These are phyloP conservation scores for Petroica traversi DNA, from an alignment of 2,113 vertebrate genomes.

Conservation along the genomic window DNA sequence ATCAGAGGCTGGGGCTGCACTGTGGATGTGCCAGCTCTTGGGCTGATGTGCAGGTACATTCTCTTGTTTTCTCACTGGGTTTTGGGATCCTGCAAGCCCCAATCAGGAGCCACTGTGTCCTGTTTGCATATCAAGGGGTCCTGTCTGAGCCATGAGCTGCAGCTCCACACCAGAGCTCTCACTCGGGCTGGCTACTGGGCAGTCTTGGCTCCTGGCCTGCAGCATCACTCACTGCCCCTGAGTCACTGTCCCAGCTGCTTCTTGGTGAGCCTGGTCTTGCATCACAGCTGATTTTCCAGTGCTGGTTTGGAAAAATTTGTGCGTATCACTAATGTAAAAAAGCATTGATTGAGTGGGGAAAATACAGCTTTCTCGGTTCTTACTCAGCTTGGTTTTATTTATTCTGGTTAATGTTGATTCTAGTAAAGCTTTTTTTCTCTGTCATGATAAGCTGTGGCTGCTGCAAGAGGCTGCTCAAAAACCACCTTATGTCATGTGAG, in stretches of 20 bases:
- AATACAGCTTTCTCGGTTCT: accelerated
- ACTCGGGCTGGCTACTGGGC: not conserved
- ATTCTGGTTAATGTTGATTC: not conserved
- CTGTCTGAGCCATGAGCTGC: accelerated
- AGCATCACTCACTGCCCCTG: accelerated
- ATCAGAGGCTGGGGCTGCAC: accelerated
- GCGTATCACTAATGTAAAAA: not conserved
- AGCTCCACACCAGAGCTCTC: accelerated
- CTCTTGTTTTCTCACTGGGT: accelerated
- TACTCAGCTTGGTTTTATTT: not conserved
- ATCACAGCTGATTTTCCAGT: accelerated
- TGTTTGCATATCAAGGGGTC: accelerated
- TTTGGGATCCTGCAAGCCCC: not conserved
- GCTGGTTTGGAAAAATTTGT: not conserved
- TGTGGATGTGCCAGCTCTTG: accelerated
- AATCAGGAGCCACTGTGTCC: not conserved
- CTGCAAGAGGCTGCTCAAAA: not conserved
- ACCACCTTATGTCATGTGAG: accelerated
- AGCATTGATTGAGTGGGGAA: not conserved
- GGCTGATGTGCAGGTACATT: accelerated
- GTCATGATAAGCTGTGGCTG: not conserved
- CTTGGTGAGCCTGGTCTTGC: not conserved
- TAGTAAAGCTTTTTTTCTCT: not conserved
- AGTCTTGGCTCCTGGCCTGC: not conserved
- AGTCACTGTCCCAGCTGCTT: not conserved